These are phyloP conservation scores for Hetaerina americana DNA, from an alignment of 1,140 invertebrate species.

Conservation along the genomic window DNA sequence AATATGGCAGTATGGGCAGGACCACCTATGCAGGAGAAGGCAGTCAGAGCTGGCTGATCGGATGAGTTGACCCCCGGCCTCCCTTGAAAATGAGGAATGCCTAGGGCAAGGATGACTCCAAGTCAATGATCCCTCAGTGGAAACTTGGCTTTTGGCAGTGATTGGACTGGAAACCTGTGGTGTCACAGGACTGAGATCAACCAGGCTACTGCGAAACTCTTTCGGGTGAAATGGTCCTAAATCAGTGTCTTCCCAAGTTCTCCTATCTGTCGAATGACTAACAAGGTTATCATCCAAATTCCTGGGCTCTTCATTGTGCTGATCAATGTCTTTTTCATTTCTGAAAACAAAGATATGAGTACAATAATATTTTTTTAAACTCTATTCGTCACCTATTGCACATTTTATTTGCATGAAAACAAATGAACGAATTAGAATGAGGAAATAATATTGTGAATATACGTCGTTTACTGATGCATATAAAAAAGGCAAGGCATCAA, in stretches of 20 bases:
- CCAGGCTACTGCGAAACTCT: constrained; percentile 3
- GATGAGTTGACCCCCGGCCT: not conserved
- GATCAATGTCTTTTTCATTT: not conserved
- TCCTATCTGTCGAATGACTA: not conserved
- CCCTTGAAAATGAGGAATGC: not conserved
- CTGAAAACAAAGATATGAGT: not conserved
- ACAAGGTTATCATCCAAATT: not conserved
- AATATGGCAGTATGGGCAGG: constrained; percentile 22
- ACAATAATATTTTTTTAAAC: too few relatives aligned
- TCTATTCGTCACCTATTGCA: not conserved
- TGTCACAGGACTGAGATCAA: not conserved
- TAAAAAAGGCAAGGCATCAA: too few relatives aligned
- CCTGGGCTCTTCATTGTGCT: not conserved
- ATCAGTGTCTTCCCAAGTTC: not conserved
- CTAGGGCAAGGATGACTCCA: constrained; percentile 3
- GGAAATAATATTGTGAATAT: not conserved
- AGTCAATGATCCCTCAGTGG: not conserved
- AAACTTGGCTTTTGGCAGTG: not conserved
- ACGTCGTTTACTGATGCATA: too few relatives aligned
- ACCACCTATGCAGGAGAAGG: constrained; percentile 19
- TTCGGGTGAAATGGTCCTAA: not conserved
- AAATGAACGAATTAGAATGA: not conserved
- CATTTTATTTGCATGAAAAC: not conserved
- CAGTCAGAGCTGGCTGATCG: not conserved
- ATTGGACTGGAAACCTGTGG: not conserved